phyloP scores from a whole-genome alignment of 2,113 vertebrate genomes.

The Chelonoidis abingdonii region DNA sequence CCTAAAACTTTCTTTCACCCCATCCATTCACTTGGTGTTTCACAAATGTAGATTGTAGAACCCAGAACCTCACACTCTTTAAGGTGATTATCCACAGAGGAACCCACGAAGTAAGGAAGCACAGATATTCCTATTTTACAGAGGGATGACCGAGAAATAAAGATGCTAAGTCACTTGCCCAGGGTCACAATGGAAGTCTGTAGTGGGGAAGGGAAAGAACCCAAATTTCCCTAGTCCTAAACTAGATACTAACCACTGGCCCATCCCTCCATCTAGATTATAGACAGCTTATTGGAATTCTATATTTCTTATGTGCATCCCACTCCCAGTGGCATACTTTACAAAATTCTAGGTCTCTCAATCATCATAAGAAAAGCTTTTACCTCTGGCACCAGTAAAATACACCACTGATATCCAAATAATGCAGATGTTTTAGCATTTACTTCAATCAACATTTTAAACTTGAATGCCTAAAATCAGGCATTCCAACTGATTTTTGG shows the following conservation, averaged over 20 bases:
- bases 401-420: not conserved
- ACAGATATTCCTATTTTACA: too few relatives aligned
- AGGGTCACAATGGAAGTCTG: too few relatives aligned
- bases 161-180: too few relatives aligned
- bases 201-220: too few relatives aligned
- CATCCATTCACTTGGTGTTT: not conserved
- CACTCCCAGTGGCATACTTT: not conserved
- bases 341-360: not conserved
- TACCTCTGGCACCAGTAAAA: not conserved
- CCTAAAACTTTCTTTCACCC: not conserved
- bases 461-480: not conserved
- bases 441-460: not conserved
- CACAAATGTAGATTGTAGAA: too few relatives aligned
- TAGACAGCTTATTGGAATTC: not conserved
- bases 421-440: not conserved
- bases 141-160: too few relatives aligned
- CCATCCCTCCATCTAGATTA: not conserved
- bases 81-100: too few relatives aligned
- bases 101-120: too few relatives aligned
- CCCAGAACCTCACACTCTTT: too few relatives aligned
- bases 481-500: not conserved
- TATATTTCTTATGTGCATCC: not conserved
- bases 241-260: not conserved
- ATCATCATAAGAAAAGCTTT: not conserved
- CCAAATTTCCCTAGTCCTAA: not conserved